A percentile compares a stretch with the other conserved stretches of the same genome.
Evolutionary conservation across 2,797 vertebrate species (phyloP).

Genomic region (Channallabes apus): DNA sequence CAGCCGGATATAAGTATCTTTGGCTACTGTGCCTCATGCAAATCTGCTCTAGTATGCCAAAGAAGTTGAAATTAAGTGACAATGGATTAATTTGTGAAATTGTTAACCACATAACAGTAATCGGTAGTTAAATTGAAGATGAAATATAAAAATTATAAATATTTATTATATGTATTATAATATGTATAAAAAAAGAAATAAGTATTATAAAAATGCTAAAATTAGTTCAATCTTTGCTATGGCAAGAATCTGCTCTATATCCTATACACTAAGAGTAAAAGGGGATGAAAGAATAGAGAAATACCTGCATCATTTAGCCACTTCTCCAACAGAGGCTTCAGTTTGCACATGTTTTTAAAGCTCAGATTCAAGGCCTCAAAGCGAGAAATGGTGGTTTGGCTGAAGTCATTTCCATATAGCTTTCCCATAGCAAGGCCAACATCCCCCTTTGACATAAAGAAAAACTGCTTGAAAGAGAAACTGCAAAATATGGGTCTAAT

Average conservation of each 20-base stretch:
- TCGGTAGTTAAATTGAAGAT: background rate
- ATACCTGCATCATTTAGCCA: conserved; percentile 99
- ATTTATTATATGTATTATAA: too few species aligned
- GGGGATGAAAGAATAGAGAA: conserved; percentile 58
- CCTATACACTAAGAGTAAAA: conserved; percentile 15
- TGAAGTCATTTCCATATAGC: conserved; percentile 99
- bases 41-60: background rate
- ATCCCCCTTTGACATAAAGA: conserved; percentile 76
- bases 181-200: too few species aligned
- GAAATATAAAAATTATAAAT: background rate
- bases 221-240: background rate
- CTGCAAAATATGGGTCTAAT: background rate
- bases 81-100: background rate
- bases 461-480: background rate
- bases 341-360: conserved; percentile 99
- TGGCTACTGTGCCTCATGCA: background rate
- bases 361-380: conserved; percentile 99
- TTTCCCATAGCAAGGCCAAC: conserved; percentile 96
- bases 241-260: conserved; percentile 44
- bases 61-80: background rate
- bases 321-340: conserved; percentile 99
- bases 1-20: conserved; percentile 70
- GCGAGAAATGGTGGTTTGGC: conserved; percentile 99
- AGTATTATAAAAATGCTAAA: too few species aligned
- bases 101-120: background rate